phyloP scores from a whole-genome alignment of 2,888 invertebrate species.

The Melinaea menophilus region DNA sequence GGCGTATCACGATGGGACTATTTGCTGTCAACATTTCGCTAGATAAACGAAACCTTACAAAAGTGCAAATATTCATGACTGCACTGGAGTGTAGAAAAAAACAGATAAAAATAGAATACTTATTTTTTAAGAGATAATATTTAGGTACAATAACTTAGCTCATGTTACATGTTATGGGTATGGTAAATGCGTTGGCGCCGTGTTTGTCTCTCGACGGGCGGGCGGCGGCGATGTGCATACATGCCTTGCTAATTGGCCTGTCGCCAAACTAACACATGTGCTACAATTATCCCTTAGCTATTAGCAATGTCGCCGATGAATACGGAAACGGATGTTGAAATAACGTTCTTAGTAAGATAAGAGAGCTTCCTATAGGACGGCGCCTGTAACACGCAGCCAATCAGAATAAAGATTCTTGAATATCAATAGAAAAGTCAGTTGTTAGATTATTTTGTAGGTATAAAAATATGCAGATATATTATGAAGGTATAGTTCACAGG shows the following conservation, averaged over 20 bases:
- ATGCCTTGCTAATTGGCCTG: constrained; percentile 73
- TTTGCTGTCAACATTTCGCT: constrained; percentile 67
- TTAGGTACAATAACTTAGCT: constrained; percentile 24
- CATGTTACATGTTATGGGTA: constrained; percentile 49
- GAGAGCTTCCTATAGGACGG: constrained; percentile 28
- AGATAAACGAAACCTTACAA: constrained; percentile 48
- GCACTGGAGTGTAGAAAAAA: background rate
- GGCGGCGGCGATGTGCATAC: constrained; percentile 51
- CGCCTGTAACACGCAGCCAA: background rate
- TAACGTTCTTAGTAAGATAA: constrained; percentile 71
- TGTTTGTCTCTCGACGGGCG: constrained; percentile 42
- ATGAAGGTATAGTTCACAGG: background rate
- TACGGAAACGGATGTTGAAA: constrained; percentile 78
- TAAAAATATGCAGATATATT: no score
- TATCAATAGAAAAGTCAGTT: background rate
- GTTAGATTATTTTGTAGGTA: no score
- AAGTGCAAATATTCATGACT: constrained; percentile 28
- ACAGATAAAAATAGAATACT: background rate
- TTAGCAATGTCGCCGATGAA: constrained; percentile 62
- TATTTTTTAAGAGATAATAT: background rate
- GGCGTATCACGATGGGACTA: constrained; percentile 55
- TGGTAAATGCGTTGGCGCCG: constrained; percentile 40
- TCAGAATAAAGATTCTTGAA: background rate
- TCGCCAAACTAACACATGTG: constrained; percentile 74
- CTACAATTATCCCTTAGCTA: constrained; percentile 75